Evolutionary conservation across 2,888 invertebrate species (phyloP).

Genomic region (Nezara viridula): DNA sequence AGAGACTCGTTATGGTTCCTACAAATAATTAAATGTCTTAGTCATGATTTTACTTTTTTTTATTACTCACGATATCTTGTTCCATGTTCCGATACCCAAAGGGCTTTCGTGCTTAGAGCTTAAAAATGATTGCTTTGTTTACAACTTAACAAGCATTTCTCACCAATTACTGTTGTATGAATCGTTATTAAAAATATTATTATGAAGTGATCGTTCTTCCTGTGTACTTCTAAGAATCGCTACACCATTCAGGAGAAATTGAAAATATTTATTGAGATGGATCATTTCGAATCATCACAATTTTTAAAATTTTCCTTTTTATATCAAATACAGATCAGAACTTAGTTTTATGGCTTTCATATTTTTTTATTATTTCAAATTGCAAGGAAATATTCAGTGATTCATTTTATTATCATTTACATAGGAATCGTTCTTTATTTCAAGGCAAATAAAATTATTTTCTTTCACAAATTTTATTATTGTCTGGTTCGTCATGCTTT

Average conservation of each 20-base stretch:
- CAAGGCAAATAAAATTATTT: too few relatives aligned
- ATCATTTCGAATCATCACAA: background rate
- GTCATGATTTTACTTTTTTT: background rate
- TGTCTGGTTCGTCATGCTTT: too few relatives aligned
- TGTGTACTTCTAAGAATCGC: background rate
- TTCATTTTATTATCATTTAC: too few relatives aligned
- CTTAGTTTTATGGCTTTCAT: too few relatives aligned
- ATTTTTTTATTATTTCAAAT: too few relatives aligned
- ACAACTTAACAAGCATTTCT: background rate
- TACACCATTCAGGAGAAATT: background rate
- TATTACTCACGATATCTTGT: conserved; percentile 1
- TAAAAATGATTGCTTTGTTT: conserved; percentile 11
- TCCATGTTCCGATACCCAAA: background rate
- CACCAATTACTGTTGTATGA: background rate
- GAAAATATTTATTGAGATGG: background rate
- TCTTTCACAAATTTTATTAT: too few relatives aligned
- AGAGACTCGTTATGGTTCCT: too few relatives aligned
- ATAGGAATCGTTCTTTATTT: too few relatives aligned
- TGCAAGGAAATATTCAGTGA: too few relatives aligned
- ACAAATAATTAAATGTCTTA: too few relatives aligned
- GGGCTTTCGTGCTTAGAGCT: conserved; percentile 5
- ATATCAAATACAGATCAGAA: too few relatives aligned
- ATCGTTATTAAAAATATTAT: background rate
- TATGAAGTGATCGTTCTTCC: background rate
- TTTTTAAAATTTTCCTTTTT: too few relatives aligned